These are phyloP conservation scores for Candoia aspera DNA, from an alignment of 2,113 vertebrate species.

Conservation along the genomic window DNA sequence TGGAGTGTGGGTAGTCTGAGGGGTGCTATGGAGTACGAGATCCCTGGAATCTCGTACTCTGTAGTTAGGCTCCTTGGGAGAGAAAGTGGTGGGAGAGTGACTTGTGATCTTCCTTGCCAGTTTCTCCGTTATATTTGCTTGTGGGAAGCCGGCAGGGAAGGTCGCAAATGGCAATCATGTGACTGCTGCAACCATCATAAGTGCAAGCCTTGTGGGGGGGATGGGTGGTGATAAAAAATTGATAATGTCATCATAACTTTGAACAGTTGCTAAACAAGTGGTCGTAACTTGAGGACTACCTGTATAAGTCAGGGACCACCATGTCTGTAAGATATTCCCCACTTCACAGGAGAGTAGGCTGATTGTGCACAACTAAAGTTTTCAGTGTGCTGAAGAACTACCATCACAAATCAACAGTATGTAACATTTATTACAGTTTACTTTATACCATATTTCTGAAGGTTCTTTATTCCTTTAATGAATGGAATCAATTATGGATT, in stretches of 20 bases:
- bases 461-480: neutral
- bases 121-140: neutral
- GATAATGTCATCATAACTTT: neutral
- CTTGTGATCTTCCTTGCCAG: neutral
- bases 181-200: neutral
- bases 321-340: neutral
- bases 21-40: too few relatives aligned
- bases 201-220: too few relatives aligned
- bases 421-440: neutral
- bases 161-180: neutral
- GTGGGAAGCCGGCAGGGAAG: neutral
- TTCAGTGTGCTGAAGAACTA: neutral
- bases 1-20: too few relatives aligned
- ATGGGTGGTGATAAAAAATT: too few relatives aligned
- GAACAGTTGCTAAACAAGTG: neutral
- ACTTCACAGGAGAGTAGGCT: neutral
- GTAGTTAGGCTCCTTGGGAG: neutral
- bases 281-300: neutral
- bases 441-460: neutral
- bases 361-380: neutral
- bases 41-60: too few relatives aligned
- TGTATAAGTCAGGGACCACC: neutral
- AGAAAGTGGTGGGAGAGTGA: neutral
- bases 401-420: neutral
- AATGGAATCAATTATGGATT: neutral